A percentile compares a stretch with the other conserved stretches of the same genome.
Evolutionary conservation across 53 echinoderm and acorn worm species (phyloP).

Genomic region (Temnopleurus reevesii): DNA sequence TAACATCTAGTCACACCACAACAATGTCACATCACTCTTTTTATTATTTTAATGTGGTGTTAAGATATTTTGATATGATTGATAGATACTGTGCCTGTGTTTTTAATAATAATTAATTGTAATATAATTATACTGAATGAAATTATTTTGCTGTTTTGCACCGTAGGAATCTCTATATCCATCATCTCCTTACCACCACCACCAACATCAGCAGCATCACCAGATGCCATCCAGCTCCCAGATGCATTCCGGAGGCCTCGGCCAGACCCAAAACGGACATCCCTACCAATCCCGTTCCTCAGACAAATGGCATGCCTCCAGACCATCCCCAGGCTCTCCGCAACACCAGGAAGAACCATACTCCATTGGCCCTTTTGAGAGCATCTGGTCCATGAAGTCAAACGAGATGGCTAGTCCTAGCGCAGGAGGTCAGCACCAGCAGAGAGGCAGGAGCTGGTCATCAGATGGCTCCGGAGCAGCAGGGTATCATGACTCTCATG

Average conservation of each 20-base stretch:
- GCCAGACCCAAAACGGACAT: background rate
- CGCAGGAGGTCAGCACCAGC: background rate
- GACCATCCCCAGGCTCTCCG: background rate
- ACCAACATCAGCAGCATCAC: background rate
- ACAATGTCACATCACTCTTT: too few species aligned
- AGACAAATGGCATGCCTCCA: conserved; percentile 7
- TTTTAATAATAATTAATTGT: too few species aligned
- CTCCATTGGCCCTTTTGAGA: conserved; percentile 21
- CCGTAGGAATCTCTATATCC: conserved; percentile 48
- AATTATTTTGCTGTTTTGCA: too few species aligned
- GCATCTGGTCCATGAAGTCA: conserved; percentile 50
- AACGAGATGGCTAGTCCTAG: background rate
- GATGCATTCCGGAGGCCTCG: background rate
- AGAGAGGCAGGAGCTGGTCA: background rate
- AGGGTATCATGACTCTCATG: background rate
- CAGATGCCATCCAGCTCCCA: background rate
- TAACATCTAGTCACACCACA: too few species aligned
- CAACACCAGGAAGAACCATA: conserved; percentile 6
- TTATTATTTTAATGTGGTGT: too few species aligned
- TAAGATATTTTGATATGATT: too few species aligned
- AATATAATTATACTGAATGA: too few species aligned
- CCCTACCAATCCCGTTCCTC: background rate
- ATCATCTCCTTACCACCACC: background rate
- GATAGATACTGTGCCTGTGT: too few species aligned
- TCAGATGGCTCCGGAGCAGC: background rate